A percentile compares a stretch with the other conserved stretches of the same genome.
Conservation (phyloP, 2,113 vertebrate species). For the Cyanoliseus patagonus region DNA sequence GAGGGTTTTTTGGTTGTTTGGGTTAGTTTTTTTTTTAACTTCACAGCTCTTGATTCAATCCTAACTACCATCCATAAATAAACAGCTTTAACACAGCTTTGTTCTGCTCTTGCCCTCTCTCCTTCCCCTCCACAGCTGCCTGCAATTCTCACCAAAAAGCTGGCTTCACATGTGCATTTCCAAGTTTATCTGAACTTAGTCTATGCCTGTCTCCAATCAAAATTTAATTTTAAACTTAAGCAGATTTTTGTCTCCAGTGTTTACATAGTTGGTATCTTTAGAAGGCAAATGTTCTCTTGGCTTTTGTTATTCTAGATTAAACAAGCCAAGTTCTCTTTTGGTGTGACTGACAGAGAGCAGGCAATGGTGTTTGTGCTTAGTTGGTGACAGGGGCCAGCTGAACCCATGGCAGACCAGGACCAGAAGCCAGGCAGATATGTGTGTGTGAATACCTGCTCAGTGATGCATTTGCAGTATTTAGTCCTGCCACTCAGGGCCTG, state of each 20-base stretch:
- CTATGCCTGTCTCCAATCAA: not conserved
- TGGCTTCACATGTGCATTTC: not conserved
- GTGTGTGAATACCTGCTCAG: not conserved
- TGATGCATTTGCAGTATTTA: not conserved
- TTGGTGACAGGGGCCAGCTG: not conserved
- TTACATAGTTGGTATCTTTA: not conserved
- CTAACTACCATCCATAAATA: not conserved
- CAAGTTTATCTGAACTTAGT: not conserved
- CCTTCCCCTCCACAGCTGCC: not conserved
- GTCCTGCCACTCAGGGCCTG: not conserved
- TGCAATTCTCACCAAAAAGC: not conserved
- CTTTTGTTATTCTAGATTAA: not conserved
- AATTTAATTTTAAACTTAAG: slow-evolving; percentile 4
- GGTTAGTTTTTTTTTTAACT: not conserved
- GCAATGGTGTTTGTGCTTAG: not conserved
- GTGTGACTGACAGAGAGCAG: not conserved
- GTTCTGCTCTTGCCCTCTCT: not conserved
- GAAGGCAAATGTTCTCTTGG: not conserved
- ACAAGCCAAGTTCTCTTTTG: not conserved
- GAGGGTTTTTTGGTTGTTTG: not conserved
- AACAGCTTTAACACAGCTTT: not conserved
- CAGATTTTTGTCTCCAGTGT: not conserved
- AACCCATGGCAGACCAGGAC: not conserved
- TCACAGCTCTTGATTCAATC: not conserved
- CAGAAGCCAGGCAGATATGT: rapidly evolving